Evolutionary conservation across 2,113 vertebrate species (phyloP), one percentile per base, ranked within the genome.

Genomic region (Stictonetta naevosa): DNA sequence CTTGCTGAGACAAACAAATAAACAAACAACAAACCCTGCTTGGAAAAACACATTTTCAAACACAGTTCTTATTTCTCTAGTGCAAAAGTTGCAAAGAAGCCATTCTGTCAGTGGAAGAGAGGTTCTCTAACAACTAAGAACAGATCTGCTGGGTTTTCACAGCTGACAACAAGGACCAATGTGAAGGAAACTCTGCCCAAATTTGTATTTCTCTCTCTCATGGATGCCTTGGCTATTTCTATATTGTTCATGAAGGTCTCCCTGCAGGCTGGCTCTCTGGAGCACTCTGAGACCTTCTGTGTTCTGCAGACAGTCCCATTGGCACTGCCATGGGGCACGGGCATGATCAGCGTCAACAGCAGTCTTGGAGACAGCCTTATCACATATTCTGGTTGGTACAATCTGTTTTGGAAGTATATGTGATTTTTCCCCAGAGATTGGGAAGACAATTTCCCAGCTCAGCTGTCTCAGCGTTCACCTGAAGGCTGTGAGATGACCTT

Each of bases 241-340:
- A 59, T 9, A 12, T 33, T 8, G 15, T 23, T 88, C 29, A 8
- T 11, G 17, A 46, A 73, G 4, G 11, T 83, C 17, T 69, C 22
- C 13, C 16, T 25, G 23, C 33, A 53, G 40, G 5, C 1, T 58
- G 46, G 3, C 8, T 88, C 86, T 77, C 69, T 50, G 50, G 18
- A 71, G 22, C 3, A 4, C 26, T 79, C 79, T 23, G 78, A 74
- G 66, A 59, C 11, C 7, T 75, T 28, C 46, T 53, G 40, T 58
- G 29, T 26, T 56, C 59, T 5, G 3, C 3, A 3, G 44, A 8
- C 6, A 77, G 11, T 19, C 22, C 21, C 25, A 17, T n/a, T 29
- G 16, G 13, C 38, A 33, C 0, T 0, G 44, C 22, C 31, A 36
- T 11, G 22, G 34, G 16, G 16, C n/a, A 63, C 0, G 5, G 42